Base-by-base conservation (phyloP, 2,113 vertebrate species). In the Misgurnus anguillicaudatus region DNA sequence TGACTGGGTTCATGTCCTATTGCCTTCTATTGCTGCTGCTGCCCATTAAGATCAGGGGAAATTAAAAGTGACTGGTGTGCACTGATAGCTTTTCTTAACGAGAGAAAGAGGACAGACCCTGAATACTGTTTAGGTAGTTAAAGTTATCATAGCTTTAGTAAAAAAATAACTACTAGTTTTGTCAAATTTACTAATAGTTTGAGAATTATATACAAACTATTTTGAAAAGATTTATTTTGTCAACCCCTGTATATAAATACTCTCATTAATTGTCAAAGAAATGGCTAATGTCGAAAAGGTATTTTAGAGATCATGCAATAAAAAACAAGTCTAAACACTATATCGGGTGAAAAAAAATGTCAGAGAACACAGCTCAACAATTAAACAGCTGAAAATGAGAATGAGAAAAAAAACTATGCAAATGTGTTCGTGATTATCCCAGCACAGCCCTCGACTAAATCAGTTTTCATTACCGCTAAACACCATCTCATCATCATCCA, bases 21-120 rank as follows among this genome's bases (percentile, higher is more conserved):
- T 67, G 51, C 55, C 64, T 9, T 62, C 61, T 75, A n/a, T 57
- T 19, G 48, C 76, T 68, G 21, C 48, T 83, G 69, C 80, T 88
- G 89, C 89, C 89, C 87, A 90, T 92, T 92, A 89, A 88, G 91
- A 92, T 92, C 89, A 92, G 85, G 87, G 83, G 81, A 89, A 89
- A 90, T 80, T 0, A 89, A 87, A 90, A 84, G 85, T 87, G 89
- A 88, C 87, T 85, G 84, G 80, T 64, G 55, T 70, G 68, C 53
- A 51, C 38, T n/a, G 63, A 78, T 84, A 71, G 77, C 57, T 51
- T 45, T 53, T 45, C 11, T 75, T 65, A 74, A 16, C 9, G 17
- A 84, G 21, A 58, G n/a, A 38, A 38, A 51, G 41, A 21, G n/a
- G 39, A 19, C 16, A 70, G 53, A 57, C 5, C 4, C 42, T 31